A percentile compares a stretch with the other conserved stretches of the same genome.
These are phyloP conservation scores for Carassius auratus DNA, from an alignment of 2,113 vertebrate genomes.

Conservation along the genomic window DNA sequence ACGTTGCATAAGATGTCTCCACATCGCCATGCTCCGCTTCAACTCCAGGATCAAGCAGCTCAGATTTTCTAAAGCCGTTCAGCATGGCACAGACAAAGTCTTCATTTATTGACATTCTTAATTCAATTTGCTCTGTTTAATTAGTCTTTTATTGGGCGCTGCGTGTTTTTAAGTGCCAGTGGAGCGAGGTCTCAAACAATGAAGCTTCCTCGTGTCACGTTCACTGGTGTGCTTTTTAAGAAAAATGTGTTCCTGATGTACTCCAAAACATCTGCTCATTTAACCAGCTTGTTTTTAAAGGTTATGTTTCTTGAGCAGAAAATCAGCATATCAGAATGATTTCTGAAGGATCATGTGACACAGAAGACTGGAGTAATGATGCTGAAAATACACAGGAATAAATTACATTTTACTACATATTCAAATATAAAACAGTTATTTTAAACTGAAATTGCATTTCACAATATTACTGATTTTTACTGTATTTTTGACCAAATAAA, in stretches of 20 bases:
- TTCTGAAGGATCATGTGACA: not conserved
- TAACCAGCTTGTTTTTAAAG: not conserved
- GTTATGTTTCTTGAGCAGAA: not conserved
- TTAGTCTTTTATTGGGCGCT: not conserved
- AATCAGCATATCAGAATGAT: not conserved
- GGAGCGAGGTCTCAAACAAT: not conserved
- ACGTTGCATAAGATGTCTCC: slow-evolving; percentile 22
- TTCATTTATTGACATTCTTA: not conserved
- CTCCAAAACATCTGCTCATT: not conserved
- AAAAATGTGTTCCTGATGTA: not conserved
- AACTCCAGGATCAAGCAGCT: not conserved
- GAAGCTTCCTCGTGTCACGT: not conserved
- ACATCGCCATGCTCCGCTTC: not conserved
- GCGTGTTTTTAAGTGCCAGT: not conserved
- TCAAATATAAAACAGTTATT: too few relatives aligned
- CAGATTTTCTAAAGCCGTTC: not conserved
- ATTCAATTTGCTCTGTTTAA: not conserved
- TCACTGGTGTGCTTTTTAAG: not conserved
- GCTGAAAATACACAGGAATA: not conserved
- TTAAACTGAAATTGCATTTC: too few relatives aligned
- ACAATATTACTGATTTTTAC: too few relatives aligned
- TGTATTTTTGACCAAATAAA: too few relatives aligned
- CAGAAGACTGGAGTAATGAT: not conserved
- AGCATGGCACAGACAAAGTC: not conserved
- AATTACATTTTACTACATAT: too few relatives aligned